Conservation (phyloP, 1,140 invertebrate species). For the Solenopsis fugax region DNA sequence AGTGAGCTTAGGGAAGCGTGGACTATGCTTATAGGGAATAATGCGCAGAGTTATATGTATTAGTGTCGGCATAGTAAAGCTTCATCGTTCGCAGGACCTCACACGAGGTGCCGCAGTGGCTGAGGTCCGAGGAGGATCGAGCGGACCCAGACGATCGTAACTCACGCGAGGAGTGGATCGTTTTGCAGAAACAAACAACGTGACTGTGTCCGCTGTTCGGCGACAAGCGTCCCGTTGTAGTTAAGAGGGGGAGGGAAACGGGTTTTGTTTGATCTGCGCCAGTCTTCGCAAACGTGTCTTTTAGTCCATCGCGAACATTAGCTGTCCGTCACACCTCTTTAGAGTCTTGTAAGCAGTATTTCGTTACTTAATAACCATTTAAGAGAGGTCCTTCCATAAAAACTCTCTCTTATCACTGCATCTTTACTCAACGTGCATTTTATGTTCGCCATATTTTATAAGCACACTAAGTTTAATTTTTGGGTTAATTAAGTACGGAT, state of each 20-base stretch:
- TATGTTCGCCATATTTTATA: slow-evolving; percentile 2
- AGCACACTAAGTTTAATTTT: not conserved
- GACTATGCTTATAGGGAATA: slow-evolving; percentile 64
- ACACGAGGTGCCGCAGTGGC: slow-evolving; percentile 58
- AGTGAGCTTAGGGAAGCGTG: slow-evolving; percentile 48
- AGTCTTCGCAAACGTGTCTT: slow-evolving; percentile 68
- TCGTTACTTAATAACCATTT: slow-evolving; percentile 72
- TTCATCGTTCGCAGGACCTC: slow-evolving; percentile 62
- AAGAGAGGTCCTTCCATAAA: slow-evolving; percentile 48
- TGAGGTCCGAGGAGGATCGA: slow-evolving; percentile 56
- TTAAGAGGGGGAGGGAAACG: slow-evolving; percentile 43
- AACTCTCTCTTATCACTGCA: slow-evolving; percentile 1
- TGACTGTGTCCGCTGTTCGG: slow-evolving; percentile 56
- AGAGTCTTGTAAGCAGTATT: slow-evolving; percentile 59
- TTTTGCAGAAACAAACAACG: slow-evolving; percentile 78
- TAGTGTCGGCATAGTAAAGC: slow-evolving; percentile 43
- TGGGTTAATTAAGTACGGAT: not conserved
- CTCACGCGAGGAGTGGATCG: slow-evolving; percentile 74
- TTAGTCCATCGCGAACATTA: slow-evolving; percentile 69
- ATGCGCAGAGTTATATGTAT: slow-evolving; percentile 51
- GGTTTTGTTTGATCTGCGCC: slow-evolving; percentile 73
- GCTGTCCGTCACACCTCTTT: slow-evolving; percentile 71
- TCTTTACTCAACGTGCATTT: slow-evolving; percentile 23
- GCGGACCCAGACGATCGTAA: slow-evolving; percentile 77
- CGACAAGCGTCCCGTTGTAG: slow-evolving; percentile 59